phyloP scores from a whole-genome alignment of 2,888 invertebrate genomes.

The Andrena chrysosceles region DNA sequence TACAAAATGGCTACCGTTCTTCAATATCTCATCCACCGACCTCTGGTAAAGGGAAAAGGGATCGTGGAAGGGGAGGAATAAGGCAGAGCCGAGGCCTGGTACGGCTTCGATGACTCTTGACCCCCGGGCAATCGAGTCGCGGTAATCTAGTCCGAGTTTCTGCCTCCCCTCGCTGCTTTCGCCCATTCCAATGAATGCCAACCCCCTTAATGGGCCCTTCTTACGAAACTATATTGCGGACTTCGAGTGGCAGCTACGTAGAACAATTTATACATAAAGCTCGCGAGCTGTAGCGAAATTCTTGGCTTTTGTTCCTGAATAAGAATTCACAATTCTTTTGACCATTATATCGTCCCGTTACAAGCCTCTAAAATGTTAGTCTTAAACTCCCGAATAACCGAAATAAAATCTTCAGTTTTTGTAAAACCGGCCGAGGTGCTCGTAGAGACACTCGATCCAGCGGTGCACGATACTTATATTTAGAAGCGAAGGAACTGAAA shows the following conservation, averaged over 20 bases:
- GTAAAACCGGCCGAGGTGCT: neutral
- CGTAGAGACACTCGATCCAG: neutral
- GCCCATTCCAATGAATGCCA: neutral
- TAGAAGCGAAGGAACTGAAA: slow-evolving; percentile 17
- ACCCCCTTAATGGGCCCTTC: slow-evolving; percentile 1
- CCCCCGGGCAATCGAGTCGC: slow-evolving; percentile 58
- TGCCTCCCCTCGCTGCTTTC: slow-evolving; percentile 7
- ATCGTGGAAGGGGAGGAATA: slow-evolving; percentile 21
- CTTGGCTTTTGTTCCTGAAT: neutral
- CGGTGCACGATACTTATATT: slow-evolving; percentile 12
- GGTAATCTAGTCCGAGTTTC: slow-evolving; percentile 64
- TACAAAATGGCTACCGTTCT: slow-evolving; percentile 69
- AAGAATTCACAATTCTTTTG: neutral
- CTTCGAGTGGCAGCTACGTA: neutral
- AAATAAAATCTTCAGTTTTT: neutral
- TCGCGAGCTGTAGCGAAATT: neutral
- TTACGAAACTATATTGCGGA: neutral
- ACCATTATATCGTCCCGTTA: no score
- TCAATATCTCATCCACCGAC: slow-evolving; percentile 62
- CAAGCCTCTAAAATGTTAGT: no score
- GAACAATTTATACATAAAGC: neutral
- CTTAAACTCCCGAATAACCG: no score
- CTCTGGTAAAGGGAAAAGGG: slow-evolving; percentile 17
- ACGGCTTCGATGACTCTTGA: slow-evolving; percentile 62
- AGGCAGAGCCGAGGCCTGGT: slow-evolving; percentile 42